Evolutionary conservation across 2,113 vertebrate genomes (phyloP).

Genomic region (Alaudala cheleensis): DNA sequence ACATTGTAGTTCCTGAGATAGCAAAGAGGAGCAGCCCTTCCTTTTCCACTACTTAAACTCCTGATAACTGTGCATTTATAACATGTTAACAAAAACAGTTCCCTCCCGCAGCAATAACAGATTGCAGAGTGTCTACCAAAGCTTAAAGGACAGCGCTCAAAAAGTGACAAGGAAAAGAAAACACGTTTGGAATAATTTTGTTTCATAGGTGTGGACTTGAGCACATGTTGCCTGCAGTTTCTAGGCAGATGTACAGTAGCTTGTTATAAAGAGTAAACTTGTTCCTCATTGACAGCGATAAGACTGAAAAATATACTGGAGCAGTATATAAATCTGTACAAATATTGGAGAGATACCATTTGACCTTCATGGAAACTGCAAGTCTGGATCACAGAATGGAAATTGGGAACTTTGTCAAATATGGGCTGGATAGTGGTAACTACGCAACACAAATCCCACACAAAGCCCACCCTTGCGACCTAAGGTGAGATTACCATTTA

Average conservation of each 20-base stretch:
- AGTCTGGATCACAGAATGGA: not conserved
- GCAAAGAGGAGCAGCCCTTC: slow-evolving; percentile 28
- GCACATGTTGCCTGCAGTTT: not conserved
- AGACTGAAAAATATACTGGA: slow-evolving; percentile 10
- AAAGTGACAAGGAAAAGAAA: not conserved
- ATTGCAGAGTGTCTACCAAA: not conserved
- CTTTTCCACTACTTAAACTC: slow-evolving; percentile 32
- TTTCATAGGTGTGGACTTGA: slow-evolving; percentile 1
- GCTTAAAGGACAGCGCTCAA: not conserved
- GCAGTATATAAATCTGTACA: not conserved
- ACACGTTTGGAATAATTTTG: not conserved
- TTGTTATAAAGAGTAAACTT: slow-evolving; percentile 17
- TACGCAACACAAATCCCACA: not conserved
- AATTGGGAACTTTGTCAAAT: not conserved
- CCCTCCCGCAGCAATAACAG: slow-evolving; percentile 34
- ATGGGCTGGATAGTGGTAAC: not conserved
- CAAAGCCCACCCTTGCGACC: not conserved
- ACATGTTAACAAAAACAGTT: not conserved
- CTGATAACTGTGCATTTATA: not conserved
- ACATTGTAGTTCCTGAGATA: slow-evolving; percentile 31
- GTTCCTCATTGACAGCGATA: slow-evolving; percentile 29
- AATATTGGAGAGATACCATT: not conserved
- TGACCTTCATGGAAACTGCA: not conserved
- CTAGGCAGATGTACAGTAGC: not conserved
- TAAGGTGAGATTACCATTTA: not conserved